Percentiles rank a stretch among this genome's conserved stretches.
Conservation (phyloP, 1,140 invertebrate species). For the Caenorhabditis inopinata region DNA sequence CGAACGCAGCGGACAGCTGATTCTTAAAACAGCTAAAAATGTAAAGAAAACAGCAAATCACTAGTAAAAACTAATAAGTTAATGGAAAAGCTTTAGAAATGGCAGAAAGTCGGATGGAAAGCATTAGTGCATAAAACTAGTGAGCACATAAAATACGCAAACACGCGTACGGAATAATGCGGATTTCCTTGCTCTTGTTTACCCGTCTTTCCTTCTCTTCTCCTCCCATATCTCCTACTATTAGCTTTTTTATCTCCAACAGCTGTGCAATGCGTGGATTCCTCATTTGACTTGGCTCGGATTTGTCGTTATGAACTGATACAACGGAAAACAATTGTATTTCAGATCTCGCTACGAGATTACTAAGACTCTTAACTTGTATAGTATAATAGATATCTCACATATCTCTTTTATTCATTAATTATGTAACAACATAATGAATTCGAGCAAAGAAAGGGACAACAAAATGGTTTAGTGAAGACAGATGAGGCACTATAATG, state of each 20-base stretch:
- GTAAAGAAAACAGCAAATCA: too few species aligned
- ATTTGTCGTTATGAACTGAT: conserved; percentile 9
- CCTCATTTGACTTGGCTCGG: conserved; percentile 22
- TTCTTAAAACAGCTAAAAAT: neutral
- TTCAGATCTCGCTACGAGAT: too few species aligned
- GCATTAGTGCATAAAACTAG: neutral
- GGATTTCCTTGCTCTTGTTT: neutral
- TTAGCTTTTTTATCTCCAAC: neutral
- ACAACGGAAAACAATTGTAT: neutral
- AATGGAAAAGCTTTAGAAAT: too few species aligned
- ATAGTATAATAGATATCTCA: too few species aligned
- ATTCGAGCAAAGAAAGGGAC: neutral
- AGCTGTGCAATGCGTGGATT: conserved; percentile 24
- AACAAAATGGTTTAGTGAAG: too few species aligned
- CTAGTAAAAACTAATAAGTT: too few species aligned
- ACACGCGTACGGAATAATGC: neutral
- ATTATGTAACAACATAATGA: neutral
- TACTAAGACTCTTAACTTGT: too few species aligned
- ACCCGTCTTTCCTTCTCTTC: too few species aligned
- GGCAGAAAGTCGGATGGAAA: neutral
- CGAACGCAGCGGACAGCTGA: neutral
- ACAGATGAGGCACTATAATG: too few species aligned
- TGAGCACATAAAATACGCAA: neutral
- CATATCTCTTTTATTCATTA: neutral
- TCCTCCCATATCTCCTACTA: too few species aligned